Evolutionary conservation across 1,140 invertebrate genomes (phyloP).

Genomic region (Heliothis virescens): DNA sequence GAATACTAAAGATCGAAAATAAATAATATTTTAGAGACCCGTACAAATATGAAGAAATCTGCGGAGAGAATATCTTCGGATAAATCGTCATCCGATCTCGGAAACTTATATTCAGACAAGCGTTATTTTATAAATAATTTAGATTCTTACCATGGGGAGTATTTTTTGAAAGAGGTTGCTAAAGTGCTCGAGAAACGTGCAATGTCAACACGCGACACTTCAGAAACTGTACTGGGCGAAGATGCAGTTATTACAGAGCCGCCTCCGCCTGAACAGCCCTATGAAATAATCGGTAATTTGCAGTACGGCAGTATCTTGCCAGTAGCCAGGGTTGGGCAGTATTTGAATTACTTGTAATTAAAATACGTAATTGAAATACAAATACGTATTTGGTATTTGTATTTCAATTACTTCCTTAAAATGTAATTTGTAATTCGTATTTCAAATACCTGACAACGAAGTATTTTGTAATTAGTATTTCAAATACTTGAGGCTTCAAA

Average conservation of each 20-base stretch:
- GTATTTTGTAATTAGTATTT: too few relatives aligned
- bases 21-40: not conserved
- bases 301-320: not conserved
- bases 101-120: constrained; percentile 68
- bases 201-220: constrained; percentile 58
- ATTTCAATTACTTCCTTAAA: too few relatives aligned
- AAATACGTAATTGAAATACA: too few relatives aligned
- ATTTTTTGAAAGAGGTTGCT: constrained; percentile 68
- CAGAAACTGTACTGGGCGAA: constrained; percentile 65
- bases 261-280: constrained; percentile 63
- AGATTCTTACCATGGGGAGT: constrained; percentile 77
- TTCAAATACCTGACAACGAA: too few relatives aligned
- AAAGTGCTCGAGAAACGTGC: constrained; percentile 70
- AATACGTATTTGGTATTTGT: too few relatives aligned
- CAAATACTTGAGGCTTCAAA: too few relatives aligned
- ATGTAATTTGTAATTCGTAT: too few relatives aligned
- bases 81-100: constrained; percentile 58
- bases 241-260: constrained; percentile 58
- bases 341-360: too few relatives aligned
- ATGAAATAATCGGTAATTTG: constrained; percentile 76
- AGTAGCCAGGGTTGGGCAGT: too few relatives aligned
- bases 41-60: constrained; percentile 56
- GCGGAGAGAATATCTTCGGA: constrained; percentile 66
- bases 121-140: constrained; percentile 80
- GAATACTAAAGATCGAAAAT: too few relatives aligned